Percentiles rank a stretch among this genome's conserved stretches.
phyloP scores from a whole-genome alignment of 1,140 invertebrate genomes.

The Drosophila melanica region DNA sequence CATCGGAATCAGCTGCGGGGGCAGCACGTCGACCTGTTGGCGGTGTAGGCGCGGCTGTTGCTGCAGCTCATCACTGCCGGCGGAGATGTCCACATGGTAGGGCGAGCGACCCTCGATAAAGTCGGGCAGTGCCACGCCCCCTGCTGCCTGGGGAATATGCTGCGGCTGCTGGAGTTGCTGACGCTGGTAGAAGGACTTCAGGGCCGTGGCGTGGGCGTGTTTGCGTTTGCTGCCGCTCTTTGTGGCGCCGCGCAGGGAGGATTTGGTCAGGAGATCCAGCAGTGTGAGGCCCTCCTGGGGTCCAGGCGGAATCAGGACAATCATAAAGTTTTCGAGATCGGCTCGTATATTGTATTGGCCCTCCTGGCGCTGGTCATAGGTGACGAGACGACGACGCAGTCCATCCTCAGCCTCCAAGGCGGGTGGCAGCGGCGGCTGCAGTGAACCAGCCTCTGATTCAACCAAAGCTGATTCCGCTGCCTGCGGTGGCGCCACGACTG shows the following conservation, averaged over 20 bases:
- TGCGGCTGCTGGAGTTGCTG: constrained; percentile 29
- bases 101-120: constrained; percentile 86
- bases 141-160: constrained; percentile 18
- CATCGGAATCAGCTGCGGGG: constrained; percentile 68
- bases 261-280: constrained; percentile 84
- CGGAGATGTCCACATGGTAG: constrained; percentile 85
- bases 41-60: constrained; percentile 70
- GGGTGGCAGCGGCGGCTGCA: constrained; percentile 41
- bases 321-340: constrained; percentile 87
- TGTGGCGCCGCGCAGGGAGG: constrained; percentile 43
- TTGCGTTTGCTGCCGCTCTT: constrained; percentile 60
- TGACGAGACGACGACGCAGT: constrained; percentile 67
- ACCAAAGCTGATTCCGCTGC: constrained; percentile 22
- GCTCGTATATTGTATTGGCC: constrained; percentile 87
- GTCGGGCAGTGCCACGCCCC: constrained; percentile 60
- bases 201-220: constrained; percentile 33
- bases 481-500: constrained; percentile 51
- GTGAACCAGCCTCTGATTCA: constrained; percentile 27
- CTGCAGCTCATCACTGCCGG: constrained; percentile 58
- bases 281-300: constrained; percentile 77
- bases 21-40: constrained; percentile 79
- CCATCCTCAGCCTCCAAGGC: constrained; percentile 34
- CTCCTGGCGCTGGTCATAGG: constrained; percentile 87
- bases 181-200: constrained; percentile 61
- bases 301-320: constrained; percentile 86